Evolutionary conservation across 92 coral and sea anemone species (phyloP), one percentile per base, ranked within the genome.

Genomic region (Umimayanthus chanpuru): DNA sequence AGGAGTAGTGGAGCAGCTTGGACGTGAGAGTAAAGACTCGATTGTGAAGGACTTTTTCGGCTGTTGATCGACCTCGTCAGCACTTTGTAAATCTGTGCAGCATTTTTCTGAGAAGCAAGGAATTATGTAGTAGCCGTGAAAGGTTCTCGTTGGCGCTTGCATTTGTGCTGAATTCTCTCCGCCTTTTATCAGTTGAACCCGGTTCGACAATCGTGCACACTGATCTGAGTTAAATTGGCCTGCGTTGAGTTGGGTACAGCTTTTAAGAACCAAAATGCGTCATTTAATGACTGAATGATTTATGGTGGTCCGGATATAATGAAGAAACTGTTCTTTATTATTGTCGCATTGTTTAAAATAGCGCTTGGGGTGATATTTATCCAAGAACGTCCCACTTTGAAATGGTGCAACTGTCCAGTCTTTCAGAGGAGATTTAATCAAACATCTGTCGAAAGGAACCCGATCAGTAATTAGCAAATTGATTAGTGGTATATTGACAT

Each of bases 51-150:
- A 82, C 1, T 67, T 82, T 82, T 82, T 82, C 21, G 86, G 86
- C 49, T 66, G 20, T 14, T 82, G 76, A 25, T 66, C 76, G 18
- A 66, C 40, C 26, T 20, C 86, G 8, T 43, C 86, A 7, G 47
- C 40, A 44, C 71, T 25, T 82, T 82, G 86, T 40, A 82, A 66
- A 67, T 36, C 25, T 41, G 76, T 21, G 86, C 76, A 82, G 18
- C 86, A 82, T 67, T 82, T 67, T 66, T 67, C 86, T 12, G 86
- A 65, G 18, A 82, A 82, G 86, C 86, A 82, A 66, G 86, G 86
- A 66, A 82, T 82, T 30, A 82, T 66, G 64, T 82, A 82, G 72
- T 82, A 82, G 30, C 86, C 86, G 75, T 82, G 86, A 23, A 82
- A 41, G 20, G 30, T 66, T 82, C 71, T 82, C n/a, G 76, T 29